Percentiles rank a stretch among this genome's conserved stretches.
phyloP scores from a whole-genome alignment of 1,140 invertebrate species.

The Tetramorium simillimum region DNA sequence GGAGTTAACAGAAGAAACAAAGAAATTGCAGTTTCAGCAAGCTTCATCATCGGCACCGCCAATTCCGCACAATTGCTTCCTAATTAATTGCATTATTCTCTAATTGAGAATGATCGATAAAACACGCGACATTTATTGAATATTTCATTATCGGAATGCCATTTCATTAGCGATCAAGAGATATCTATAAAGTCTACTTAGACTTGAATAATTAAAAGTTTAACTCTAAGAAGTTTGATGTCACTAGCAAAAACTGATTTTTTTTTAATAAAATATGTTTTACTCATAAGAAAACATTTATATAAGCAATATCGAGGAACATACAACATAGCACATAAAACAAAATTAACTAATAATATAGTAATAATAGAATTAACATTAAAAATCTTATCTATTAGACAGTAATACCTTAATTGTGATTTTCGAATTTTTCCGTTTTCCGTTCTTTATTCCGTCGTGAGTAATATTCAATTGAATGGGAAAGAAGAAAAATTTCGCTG shows the following conservation, averaged over 20 bases:
- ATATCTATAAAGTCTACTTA: neutral
- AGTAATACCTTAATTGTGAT: neutral
- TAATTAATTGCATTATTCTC: slow-evolving; percentile 14
- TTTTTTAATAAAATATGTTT: neutral
- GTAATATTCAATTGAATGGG: neutral
- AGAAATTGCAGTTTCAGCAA: slow-evolving; percentile 49
- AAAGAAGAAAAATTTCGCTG: neutral
- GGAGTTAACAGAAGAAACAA: neutral
- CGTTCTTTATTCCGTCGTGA: neutral
- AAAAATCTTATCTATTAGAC: neutral
- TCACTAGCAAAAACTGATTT: neutral
- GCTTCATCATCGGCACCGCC: slow-evolving; percentile 10
- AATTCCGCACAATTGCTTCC: slow-evolving; percentile 9
- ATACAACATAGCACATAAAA: neutral
- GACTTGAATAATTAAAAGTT: neutral
- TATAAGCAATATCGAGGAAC: neutral
- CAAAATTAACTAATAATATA: neutral
- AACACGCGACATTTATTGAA: neutral
- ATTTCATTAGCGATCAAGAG: neutral
- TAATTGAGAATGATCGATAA: neutral
- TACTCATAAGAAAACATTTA: neutral
- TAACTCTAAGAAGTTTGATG: neutral
- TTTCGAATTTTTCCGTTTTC: neutral
- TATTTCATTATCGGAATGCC: neutral
- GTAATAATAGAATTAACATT: too few relatives aligned